A percentile compares a stretch with the other conserved stretches of the same genome.
phyloP scores from a whole-genome alignment of 2,888 invertebrate genomes.

The Eupithecia tripunctaria region DNA sequence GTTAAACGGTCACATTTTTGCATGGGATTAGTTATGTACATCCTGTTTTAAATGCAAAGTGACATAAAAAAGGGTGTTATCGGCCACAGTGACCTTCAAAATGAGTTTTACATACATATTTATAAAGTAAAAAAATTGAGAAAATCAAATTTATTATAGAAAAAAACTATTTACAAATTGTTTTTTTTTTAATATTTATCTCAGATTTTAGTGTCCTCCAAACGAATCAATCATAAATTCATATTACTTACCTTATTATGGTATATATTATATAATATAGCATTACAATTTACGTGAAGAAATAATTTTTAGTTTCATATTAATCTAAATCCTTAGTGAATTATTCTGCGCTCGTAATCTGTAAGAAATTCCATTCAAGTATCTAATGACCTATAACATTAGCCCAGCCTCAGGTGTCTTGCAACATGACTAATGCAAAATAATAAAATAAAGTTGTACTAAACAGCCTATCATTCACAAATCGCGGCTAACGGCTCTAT shows the following conservation, averaged over 20 bases:
- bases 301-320: neutral
- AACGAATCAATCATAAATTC: too few species aligned
- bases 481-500: constrained; percentile 19
- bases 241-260: too few species aligned
- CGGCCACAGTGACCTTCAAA: too few species aligned
- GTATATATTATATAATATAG: too few species aligned
- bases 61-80: too few species aligned
- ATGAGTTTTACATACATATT: too few species aligned
- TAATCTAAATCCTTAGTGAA: neutral
- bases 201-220: too few species aligned
- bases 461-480: constrained; percentile 14
- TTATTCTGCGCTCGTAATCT: neutral
- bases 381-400: neutral
- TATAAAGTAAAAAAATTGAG: too few species aligned
- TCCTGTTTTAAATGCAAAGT: neutral
- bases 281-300: too few species aligned
- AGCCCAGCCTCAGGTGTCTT: neutral
- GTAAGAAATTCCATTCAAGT: neutral
- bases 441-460: constrained; percentile 1
- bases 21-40: neutral
- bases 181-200: too few species aligned
- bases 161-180: too few species aligned
- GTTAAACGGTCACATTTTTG: neutral
- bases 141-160: too few species aligned
- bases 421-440: constrained; percentile 1